Conservation (phyloP, 1,140 invertebrate species). For the Uloborus diversus region DNA sequence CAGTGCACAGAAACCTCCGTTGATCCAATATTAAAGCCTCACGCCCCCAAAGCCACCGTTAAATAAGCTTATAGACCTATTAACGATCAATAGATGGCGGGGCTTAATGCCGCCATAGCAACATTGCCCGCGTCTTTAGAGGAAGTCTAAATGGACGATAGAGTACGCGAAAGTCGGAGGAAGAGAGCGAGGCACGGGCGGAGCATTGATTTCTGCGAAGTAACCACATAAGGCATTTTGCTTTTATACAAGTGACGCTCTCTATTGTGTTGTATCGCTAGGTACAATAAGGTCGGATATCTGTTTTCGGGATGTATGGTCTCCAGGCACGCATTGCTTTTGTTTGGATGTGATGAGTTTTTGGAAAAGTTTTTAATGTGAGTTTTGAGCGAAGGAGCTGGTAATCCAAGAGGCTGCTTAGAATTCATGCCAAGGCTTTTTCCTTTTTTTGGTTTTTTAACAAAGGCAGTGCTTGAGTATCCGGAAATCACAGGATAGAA, state of each 20-base stretch:
- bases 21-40: constrained; percentile 50
- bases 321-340: too few species aligned
- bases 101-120: constrained; percentile 38
- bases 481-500: too few species aligned
- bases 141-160: constrained; percentile 1
- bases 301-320: too few species aligned
- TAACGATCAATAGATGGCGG: constrained; percentile 49
- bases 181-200: not conserved
- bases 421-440: too few species aligned
- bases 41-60: constrained; percentile 44
- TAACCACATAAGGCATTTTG: constrained; percentile 36
- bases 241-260: not conserved
- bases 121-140: constrained; percentile 30
- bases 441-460: too few species aligned
- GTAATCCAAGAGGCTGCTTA: too few species aligned
- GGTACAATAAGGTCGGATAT: too few species aligned
- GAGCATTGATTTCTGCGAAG: constrained; percentile 46
- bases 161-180: not conserved
- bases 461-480: too few species aligned
- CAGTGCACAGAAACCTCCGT: not conserved
- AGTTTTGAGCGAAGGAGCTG: too few species aligned
- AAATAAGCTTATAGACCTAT: constrained; percentile 57
- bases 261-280: not conserved
- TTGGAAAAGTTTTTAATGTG: too few species aligned
- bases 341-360: too few species aligned